Conservation (phyloP, 2,797 vertebrate genomes). For the Acipenser transmontanus region DNA sequence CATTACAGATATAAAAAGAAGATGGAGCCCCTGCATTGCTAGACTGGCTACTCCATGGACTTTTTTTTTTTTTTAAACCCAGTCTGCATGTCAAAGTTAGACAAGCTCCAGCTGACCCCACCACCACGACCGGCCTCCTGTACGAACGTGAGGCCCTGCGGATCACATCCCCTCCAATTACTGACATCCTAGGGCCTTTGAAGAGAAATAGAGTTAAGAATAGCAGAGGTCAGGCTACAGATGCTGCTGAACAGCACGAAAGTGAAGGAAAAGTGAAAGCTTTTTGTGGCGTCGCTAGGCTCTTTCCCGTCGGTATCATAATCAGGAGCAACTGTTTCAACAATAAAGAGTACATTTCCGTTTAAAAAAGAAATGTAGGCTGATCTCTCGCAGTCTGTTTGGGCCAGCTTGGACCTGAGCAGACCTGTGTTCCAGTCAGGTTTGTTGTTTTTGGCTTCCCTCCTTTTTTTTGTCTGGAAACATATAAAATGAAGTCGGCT, state of each 20-base stretch:
- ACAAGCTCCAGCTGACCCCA: slow-evolving; percentile 57
- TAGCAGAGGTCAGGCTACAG: slow-evolving; percentile 70
- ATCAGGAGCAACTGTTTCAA: slow-evolving; percentile 70
- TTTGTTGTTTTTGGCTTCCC: not conserved
- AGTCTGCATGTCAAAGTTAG: slow-evolving; percentile 54
- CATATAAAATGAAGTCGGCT: no score
- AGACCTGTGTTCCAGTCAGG: not conserved
- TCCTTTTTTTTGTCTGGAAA: not conserved
- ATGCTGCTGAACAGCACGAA: slow-evolving; percentile 54
- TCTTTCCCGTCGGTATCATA: slow-evolving; percentile 53
- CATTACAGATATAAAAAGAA: slow-evolving; percentile 1
- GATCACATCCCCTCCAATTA: slow-evolving; percentile 71
- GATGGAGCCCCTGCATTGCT: not conserved
- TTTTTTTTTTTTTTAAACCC: slow-evolving; percentile 40
- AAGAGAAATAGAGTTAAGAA: slow-evolving; percentile 66
- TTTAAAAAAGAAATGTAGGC: slow-evolving; percentile 23
- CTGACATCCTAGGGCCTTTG: slow-evolving; percentile 63
- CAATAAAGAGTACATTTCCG: slow-evolving; percentile 43
- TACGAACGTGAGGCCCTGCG: slow-evolving; percentile 46
- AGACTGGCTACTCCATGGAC: slow-evolving; percentile 41
- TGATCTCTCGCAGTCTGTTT: slow-evolving; percentile 21
- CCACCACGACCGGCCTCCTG: slow-evolving; percentile 49
- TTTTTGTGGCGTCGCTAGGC: slow-evolving; percentile 59
- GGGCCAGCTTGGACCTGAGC: slow-evolving; percentile 24
- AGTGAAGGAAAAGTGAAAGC: slow-evolving; percentile 47